Conservation (phyloP, 1,140 invertebrate genomes). For the Dysdera silvatica region DNA sequence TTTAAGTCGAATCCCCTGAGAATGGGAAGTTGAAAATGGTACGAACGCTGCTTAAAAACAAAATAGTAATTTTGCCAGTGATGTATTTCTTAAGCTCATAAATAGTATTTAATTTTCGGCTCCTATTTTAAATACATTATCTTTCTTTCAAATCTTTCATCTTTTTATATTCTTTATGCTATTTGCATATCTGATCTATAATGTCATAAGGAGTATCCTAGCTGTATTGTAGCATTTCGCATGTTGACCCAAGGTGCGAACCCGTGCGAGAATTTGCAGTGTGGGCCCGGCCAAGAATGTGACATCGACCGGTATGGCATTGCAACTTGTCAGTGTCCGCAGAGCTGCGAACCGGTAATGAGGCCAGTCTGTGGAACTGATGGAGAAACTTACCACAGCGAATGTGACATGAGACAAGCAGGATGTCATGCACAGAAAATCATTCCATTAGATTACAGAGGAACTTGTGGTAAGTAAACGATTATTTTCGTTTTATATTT, state of each 20-base stretch:
- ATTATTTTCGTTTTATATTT: background rate
- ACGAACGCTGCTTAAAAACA: too few species aligned
- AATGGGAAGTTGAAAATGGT: too few species aligned
- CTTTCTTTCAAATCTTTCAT: too few species aligned
- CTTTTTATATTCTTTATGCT: too few species aligned
- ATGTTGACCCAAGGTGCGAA: slow-evolving; percentile 57
- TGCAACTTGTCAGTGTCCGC: slow-evolving; percentile 68
- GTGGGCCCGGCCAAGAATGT: slow-evolving; percentile 66
- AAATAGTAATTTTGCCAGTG: too few species aligned
- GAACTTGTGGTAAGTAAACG: slow-evolving; percentile 59
- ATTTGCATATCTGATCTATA: too few species aligned
- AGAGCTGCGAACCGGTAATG: slow-evolving; percentile 66
- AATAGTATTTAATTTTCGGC: too few species aligned
- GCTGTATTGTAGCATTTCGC: slow-evolving; percentile 32
- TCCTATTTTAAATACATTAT: too few species aligned
- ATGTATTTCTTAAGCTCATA: too few species aligned
- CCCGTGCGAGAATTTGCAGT: slow-evolving; percentile 67
- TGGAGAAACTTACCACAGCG: slow-evolving; percentile 58
- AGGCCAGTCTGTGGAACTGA: slow-evolving; percentile 59
- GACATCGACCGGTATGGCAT: slow-evolving; percentile 74
- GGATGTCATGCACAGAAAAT: slow-evolving; percentile 61
- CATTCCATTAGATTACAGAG: slow-evolving; percentile 63
- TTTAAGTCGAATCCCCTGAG: too few species aligned
- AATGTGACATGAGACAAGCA: slow-evolving; percentile 57
- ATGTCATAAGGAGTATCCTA: slow-evolving; percentile 21